Base-by-base conservation (phyloP, 1,140 invertebrate species). In the Gerris buenoi region DNA sequence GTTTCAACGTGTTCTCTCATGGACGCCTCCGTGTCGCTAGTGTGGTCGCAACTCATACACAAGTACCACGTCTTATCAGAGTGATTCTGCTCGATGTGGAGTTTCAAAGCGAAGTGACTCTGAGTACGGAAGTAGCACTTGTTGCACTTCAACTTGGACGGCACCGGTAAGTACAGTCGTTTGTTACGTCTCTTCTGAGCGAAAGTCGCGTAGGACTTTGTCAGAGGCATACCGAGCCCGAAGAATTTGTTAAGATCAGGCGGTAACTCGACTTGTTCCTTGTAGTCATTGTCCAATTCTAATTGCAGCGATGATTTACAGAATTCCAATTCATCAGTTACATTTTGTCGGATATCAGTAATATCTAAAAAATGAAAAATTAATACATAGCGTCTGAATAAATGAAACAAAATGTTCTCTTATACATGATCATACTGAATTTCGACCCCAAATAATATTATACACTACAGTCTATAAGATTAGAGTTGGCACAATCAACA, bases 31-130 rank as follows among this genome's bases (percentile, higher is more conserved):
- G 5, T 18, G 5, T 46, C 33, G 5, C 5, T 46, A 5, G 33
- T 46, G 18, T 46, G 33, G 18, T 46, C 33, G 18, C 33, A 46
- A 46, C 33, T 46, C 33, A 46, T 46, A 46, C 33, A 46, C 33
- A 46, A 18, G 33, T 46, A 46, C 33, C 33, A 46, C 33, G 33
- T 46, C 18, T 46, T 46, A 18, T 46, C 33, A 46, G 5, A 46
- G 18, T 46, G 33, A 18, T 46, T 10, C 33, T 46, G 5, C 33
- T 46, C 33, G 46, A 56, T 65, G 27, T 65, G 46, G 13, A 65
- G 29, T 25, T 65, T 65, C 28, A 29, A 65, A 27, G 46, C 26
- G 10, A 65, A 29, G 64, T 65, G 27, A 27, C 27, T 29, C n/a
- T 13, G n/a, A 28, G n/a, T 5, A 25, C n/a, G n/a, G 18, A 46